A percentile compares a stretch with the other conserved stretches of the same genome.
Evolutionary conservation across 2,888 invertebrate species (phyloP).

Genomic region (Sinopyrophorus schimmeli): DNA sequence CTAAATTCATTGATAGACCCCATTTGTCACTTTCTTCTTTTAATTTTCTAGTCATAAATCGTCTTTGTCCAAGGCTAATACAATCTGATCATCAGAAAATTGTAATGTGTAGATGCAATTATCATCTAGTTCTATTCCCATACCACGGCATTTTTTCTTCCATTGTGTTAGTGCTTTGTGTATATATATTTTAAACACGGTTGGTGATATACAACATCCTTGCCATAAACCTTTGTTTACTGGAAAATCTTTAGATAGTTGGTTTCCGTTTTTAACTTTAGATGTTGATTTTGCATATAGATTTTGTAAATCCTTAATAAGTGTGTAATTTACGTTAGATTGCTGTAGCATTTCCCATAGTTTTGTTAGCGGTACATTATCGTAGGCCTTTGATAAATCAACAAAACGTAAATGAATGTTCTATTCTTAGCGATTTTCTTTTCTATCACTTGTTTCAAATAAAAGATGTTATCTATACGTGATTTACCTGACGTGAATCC

Average conservation of each 20-base stretch:
- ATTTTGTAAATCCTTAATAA: conserved; percentile 1
- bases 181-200: conserved; percentile 28
- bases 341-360: not conserved
- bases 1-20: no score
- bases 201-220: conserved; percentile 24
- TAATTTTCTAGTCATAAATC: no score
- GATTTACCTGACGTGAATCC: no score
- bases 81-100: conserved; percentile 10
- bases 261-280: conserved; percentile 1
- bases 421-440: no score
- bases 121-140: conserved; percentile 9
- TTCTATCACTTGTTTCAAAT: no score
- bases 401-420: no score
- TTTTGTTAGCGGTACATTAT: no score
- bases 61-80: conserved; percentile 5
- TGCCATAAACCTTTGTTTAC: conserved; percentile 14
- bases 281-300: not conserved
- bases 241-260: conserved; percentile 2
- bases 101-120: not conserved
- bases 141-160: conserved; percentile 15
- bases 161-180: conserved; percentile 12
- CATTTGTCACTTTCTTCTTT: no score
- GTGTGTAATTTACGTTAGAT: conserved; percentile 6
- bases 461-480: no score
- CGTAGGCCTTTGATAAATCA: no score